Evolutionary conservation across 2,113 vertebrate species (phyloP), one percentile per base, ranked within the genome.

Genomic region (Chelonoidis abingdonii): DNA sequence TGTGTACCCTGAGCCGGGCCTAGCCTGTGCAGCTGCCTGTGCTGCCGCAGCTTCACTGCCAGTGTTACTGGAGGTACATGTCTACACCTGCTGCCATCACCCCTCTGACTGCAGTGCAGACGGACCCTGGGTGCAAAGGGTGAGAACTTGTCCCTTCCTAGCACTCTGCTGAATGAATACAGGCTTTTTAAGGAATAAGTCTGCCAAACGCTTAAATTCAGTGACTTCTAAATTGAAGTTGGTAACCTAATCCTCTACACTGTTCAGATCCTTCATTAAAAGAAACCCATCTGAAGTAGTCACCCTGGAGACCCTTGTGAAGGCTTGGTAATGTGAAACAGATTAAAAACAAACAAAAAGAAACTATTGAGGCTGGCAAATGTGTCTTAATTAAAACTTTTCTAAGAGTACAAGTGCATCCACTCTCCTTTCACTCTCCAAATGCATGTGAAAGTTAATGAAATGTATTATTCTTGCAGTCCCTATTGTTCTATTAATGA

Each of bases 331-430:
- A 92, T 16, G 53, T 81, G 56, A 82, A 76, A 89, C 83, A 72
- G 1, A 86, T 78, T 83, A 89, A 83, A 85, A 25, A 35, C 13
- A 85, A 25, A 35, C 10, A 1, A 2, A 10, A 88, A 92, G 44
- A 93, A 91, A 65, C 85, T 85, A 72, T 25, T 90, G 95, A 92
- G 80, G 88, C 54, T 29, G 13, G 84, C 86, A 95, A 87, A 93
- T 31, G 80, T 2, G 1, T 93, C 83, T 91, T 94, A 92, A 92
- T 97, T 95, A 93, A 88, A 94, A 89, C 47, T 93, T 96, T 87
- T 57, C 89, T 59, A 94, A 54, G 79, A 78, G 76, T 62, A 85
- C 80, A 49, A 17, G 44, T 83, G 54, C 22, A 84, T 69, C 62
- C 52, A 27, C 57, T 47, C 80, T 81, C 69, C 89, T 83, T 83